Evolutionary conservation across 2,888 invertebrate species (phyloP).

Genomic region (Serrognathus titanus): DNA sequence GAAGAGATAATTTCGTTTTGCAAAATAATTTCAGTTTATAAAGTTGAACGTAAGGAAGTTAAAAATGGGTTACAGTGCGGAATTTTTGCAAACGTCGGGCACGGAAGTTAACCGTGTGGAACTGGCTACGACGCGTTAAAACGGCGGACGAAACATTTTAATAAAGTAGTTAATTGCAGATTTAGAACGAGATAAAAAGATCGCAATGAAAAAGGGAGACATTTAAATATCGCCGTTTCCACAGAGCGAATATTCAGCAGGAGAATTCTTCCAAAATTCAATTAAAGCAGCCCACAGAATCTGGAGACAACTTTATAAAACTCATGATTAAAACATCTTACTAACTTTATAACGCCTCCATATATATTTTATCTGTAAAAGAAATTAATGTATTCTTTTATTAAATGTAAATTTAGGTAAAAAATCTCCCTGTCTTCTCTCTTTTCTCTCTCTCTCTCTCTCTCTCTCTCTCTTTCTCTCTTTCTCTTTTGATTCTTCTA

Average conservation of each 20-base stretch:
- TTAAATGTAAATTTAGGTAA: constrained; percentile 3
- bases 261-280: constrained; percentile 34
- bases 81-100: too few species aligned
- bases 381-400: constrained; percentile 12
- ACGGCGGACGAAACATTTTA: too few species aligned
- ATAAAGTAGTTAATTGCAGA: background rate
- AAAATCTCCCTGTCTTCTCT: too few species aligned
- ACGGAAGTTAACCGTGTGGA: too few species aligned
- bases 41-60: too few species aligned
- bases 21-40: too few species aligned
- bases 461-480: too few species aligned
- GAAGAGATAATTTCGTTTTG: too few species aligned
- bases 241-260: background rate
- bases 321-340: constrained; percentile 43
- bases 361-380: constrained; percentile 21
- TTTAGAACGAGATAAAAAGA: constrained; percentile 3
- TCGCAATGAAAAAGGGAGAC: constrained; percentile 5
- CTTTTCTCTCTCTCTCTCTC: too few species aligned
- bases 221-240: constrained; percentile 9
- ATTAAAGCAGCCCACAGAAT: constrained; percentile 31
- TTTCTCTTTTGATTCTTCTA: too few species aligned
- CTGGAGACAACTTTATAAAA: constrained; percentile 40
- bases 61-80: too few species aligned
- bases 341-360: constrained; percentile 15
- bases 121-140: too few species aligned